Evolutionary conservation across 2,797 vertebrate species (phyloP).

Genomic region (Netta rufina): DNA sequence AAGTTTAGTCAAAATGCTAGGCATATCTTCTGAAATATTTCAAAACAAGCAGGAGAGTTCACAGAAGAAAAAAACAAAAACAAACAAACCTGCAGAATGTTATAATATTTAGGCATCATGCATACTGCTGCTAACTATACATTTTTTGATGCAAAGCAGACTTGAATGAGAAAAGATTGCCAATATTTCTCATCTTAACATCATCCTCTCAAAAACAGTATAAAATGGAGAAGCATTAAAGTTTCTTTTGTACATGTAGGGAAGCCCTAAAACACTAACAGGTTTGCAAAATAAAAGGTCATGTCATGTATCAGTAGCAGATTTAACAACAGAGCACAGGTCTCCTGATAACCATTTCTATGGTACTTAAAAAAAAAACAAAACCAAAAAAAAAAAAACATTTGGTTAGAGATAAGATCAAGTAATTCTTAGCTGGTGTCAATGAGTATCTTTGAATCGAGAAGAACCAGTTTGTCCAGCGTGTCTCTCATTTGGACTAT

Average conservation of each 20-base stretch:
- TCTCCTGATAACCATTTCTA: not conserved
- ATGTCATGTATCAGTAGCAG: not conserved
- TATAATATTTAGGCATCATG: slow-evolving; percentile 41
- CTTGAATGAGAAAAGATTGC: not conserved
- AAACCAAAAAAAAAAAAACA: not conserved
- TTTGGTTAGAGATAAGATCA: not conserved
- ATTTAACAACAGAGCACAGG: not conserved
- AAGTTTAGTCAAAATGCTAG: slow-evolving; percentile 6
- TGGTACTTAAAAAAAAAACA: not conserved
- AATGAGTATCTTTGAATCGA: not conserved
- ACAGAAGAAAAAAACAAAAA: not conserved
- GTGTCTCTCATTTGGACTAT: not conserved
- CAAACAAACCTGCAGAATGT: not conserved
- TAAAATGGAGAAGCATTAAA: not conserved
- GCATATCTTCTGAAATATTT: slow-evolving; percentile 37
- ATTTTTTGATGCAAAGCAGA: not conserved
- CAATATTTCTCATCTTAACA: not conserved
- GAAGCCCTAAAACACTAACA: not conserved
- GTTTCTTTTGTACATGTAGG: not conserved
- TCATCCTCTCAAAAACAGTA: not conserved
- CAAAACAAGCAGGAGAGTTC: slow-evolving; percentile 37
- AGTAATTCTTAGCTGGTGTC: not conserved
- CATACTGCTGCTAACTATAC: slow-evolving; percentile 38
- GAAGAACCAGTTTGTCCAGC: not conserved
- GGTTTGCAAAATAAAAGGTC: not conserved